phyloP scores from a whole-genome alignment of 2,888 invertebrate species.

The Dasypogon diadema region DNA sequence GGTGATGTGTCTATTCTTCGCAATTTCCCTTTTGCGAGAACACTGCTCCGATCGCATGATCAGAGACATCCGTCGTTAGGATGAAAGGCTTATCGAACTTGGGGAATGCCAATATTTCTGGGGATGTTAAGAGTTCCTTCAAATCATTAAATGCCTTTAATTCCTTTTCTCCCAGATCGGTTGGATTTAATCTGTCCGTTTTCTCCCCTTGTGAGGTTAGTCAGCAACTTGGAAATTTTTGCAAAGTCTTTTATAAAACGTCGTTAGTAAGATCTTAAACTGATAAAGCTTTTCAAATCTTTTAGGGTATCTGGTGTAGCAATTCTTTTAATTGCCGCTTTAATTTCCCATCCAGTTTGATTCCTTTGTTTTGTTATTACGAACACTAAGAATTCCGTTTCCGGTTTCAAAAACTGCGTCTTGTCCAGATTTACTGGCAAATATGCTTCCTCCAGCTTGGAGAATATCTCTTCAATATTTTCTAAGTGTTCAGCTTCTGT shows the following conservation, averaged over 20 bases:
- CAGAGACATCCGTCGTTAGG: conserved; percentile 32
- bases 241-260: not conserved
- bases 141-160: conserved; percentile 1
- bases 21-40: conserved; percentile 15
- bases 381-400: not conserved
- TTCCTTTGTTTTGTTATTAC: not conserved
- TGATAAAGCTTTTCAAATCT: not conserved
- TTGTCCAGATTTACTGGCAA: not conserved
- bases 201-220: conserved; percentile 3
- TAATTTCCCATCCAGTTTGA: no score
- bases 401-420: not conserved
- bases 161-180: conserved; percentile 17
- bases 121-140: not conserved
- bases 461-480: not conserved
- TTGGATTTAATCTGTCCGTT: conserved; percentile 16
- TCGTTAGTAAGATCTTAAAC: not conserved
- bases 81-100: conserved; percentile 24
- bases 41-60: conserved; percentile 33
- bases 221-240: not conserved
- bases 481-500: not conserved
- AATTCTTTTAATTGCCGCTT: not conserved
- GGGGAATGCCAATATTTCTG: conserved; percentile 1
- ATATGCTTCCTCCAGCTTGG: not conserved
- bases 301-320: not conserved
- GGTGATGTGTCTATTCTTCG: conserved; percentile 14